Evolutionary conservation across 2,113 vertebrate species (phyloP), one percentile per base, ranked within the genome.

Genomic region (Nyctereutes procyonoides): DNA sequence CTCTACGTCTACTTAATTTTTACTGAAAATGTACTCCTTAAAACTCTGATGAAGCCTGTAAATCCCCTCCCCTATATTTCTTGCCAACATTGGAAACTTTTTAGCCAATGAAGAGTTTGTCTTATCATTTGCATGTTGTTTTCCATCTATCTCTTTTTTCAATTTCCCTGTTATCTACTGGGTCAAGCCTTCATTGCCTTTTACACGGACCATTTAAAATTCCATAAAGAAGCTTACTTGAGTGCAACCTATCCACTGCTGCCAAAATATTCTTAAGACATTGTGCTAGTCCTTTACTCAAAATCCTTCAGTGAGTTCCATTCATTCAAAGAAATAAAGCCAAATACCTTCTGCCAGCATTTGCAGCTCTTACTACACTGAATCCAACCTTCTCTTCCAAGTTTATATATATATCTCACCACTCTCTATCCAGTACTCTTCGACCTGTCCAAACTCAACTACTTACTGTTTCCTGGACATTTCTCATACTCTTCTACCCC

Each of bases 301-400:
- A 63, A 87, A 87, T 87, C 48, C 51, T 81, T 56, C 8, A 19
- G 56, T 53, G 24, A 51, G 63, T 67, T 51, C 32, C 51, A 60
- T 30, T 67, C 86, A 74, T 24, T 86, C 67, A 58, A 91, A 83
- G 22, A 91, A 93, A 88, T 87, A 93, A 92, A 93, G 26, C n/a
- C 43, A 82, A 32, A 43, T 38, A 30, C 10, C 32, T 56, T n/a
- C 9, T 3, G 1, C 20, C 3, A 19, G 51, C 6, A 26, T n/a
- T 53, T 13, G 48, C 35, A 24, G 28, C 48, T 81, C n/a, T 84
- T 5, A 8, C 4, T 13, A 4, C n/a, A 28, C 63, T 56, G 56
- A 65, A 65, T 65, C 28, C 28, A 30, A 2, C 30, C 20, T 38
- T 43, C 6, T 58, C 51, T 48, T 80, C 63, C 20, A 82, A 9